Conservation (phyloP, 2,888 invertebrate genomes). For the Epistrophella euchroma region DNA sequence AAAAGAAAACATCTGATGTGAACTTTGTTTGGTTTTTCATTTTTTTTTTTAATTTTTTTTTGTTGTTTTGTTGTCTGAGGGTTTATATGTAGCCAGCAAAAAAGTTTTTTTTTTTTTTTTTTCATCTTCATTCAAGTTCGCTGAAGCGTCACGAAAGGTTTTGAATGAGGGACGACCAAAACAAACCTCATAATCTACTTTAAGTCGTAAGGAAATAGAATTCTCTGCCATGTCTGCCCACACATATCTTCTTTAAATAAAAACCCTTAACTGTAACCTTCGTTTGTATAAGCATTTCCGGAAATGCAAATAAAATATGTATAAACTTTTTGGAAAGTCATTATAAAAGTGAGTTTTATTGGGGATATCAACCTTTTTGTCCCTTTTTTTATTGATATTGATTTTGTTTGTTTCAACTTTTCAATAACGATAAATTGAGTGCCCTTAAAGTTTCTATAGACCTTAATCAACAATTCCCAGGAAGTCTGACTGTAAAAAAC, state of each 20-base stretch:
- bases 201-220: slow-evolving; percentile 41
- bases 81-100: slow-evolving; percentile 19
- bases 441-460: background rate
- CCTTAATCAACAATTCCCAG: background rate
- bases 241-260: background rate
- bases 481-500: background rate
- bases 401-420: background rate
- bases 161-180: background rate
- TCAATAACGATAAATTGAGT: slow-evolving; percentile 14
- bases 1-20: background rate
- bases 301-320: slow-evolving; percentile 38
- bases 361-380: background rate
- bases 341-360: slow-evolving; percentile 1
- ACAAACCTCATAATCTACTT: slow-evolving; percentile 16
- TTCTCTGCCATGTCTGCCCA: background rate
- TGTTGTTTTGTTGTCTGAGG: slow-evolving; percentile 11
- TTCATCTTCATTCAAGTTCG: slow-evolving; percentile 5
- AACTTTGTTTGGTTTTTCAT: background rate
- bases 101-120: background rate
- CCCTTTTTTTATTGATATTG: slow-evolving; percentile 29
- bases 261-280: background rate
- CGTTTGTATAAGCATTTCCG: background rate
- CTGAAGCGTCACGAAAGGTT: slow-evolving; percentile 1
- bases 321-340: background rate
- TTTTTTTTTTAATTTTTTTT: background rate